phyloP scores from a whole-genome alignment of 1,140 invertebrate genomes.

The Drosophila takahashii region DNA sequence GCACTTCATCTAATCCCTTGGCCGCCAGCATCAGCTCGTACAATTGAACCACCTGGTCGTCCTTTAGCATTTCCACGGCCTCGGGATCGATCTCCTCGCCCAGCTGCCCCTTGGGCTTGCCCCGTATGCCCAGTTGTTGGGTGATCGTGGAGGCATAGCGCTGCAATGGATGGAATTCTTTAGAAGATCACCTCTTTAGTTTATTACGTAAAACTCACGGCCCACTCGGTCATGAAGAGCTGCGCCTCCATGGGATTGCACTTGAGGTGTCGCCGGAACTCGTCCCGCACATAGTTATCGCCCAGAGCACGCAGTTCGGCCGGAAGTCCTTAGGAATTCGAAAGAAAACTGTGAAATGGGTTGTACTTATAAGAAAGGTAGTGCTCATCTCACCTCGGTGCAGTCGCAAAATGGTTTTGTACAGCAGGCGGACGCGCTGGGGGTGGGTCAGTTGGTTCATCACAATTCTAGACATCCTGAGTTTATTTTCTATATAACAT shows the following conservation, averaged over 20 bases:
- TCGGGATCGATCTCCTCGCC: conserved; percentile 86
- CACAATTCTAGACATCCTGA: conserved; percentile 67
- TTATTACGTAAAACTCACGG: conserved; percentile 87
- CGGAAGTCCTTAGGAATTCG: conserved; percentile 87
- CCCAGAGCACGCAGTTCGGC: conserved; percentile 90
- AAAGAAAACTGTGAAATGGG: neutral
- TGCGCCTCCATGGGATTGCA: conserved; percentile 89
- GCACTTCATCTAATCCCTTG: conserved; percentile 76
- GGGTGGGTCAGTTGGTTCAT: conserved; percentile 86
- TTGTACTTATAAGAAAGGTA: neutral
- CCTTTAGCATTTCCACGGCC: conserved; percentile 90
- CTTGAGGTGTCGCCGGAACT: conserved; percentile 94
- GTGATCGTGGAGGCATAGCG: conserved; percentile 88
- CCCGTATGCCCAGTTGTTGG: conserved; percentile 77
- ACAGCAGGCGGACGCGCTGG: conserved; percentile 90
- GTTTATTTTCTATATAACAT: conserved; percentile 12
- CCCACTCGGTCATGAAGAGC: conserved; percentile 95
- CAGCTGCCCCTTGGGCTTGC: conserved; percentile 68
- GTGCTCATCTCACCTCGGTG: conserved; percentile 87
- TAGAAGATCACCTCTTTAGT: neutral
- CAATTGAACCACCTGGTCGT: conserved; percentile 92
- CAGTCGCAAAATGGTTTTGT: conserved; percentile 94
- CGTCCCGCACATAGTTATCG: conserved; percentile 93
- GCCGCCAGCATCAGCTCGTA: conserved; percentile 93
- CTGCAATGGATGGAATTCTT: conserved; percentile 83